phyloP scores from a whole-genome alignment of 2,888 invertebrate genomes.

The Caenorhabditis panamensis region DNA sequence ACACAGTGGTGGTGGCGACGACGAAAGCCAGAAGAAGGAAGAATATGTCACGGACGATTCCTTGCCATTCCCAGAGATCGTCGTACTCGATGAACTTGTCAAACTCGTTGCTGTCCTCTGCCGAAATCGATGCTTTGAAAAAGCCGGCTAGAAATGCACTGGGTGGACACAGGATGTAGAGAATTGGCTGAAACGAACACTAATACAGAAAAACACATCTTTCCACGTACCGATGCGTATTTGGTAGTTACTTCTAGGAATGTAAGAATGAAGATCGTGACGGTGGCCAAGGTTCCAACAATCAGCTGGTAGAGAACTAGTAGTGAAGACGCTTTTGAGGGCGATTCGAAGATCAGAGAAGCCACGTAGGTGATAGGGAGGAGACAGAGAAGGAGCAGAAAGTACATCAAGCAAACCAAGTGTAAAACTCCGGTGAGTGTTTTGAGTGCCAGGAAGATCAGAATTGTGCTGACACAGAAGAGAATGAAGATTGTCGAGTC shows the following conservation, averaged over 20 bases:
- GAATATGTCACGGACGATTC: background rate
- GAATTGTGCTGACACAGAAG: background rate
- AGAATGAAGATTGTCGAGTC: too few species aligned
- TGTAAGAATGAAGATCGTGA: background rate
- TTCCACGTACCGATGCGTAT: background rate
- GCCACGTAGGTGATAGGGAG: background rate
- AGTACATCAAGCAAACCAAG: background rate
- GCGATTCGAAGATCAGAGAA: background rate
- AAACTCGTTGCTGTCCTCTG: background rate
- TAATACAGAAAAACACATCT: background rate
- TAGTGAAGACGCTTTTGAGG: background rate
- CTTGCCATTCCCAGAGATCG: conserved; percentile 34
- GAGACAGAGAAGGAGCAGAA: conserved; percentile 10
- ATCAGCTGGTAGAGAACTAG: background rate
- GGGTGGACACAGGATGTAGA: conserved; percentile 24
- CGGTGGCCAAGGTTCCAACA: too few species aligned
- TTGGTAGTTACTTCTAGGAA: too few species aligned
- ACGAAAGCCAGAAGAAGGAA: background rate
- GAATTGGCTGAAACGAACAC: conserved; percentile 3
- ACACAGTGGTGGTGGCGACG: background rate
- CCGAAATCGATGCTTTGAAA: conserved; percentile 11
- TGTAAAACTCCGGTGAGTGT: background rate
- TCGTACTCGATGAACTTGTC: conserved; percentile 12
- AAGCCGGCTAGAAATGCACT: conserved; percentile 26
- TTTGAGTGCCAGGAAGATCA: background rate